These are phyloP conservation scores for Pachyuromys duprasi DNA, from an alignment of 2,797 vertebrate genomes.

Conservation along the genomic window DNA sequence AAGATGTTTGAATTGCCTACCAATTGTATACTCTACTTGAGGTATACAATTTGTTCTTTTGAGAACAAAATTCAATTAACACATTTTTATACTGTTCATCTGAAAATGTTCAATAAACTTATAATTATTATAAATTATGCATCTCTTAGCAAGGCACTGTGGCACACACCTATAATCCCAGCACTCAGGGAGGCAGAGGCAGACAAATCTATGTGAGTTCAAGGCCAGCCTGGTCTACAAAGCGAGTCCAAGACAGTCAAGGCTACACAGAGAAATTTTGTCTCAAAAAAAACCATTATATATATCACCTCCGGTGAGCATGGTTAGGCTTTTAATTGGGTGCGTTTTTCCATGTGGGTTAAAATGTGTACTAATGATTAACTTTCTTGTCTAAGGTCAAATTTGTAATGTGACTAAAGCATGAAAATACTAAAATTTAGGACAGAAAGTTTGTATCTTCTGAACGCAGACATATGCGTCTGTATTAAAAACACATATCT, in stretches of 20 bases:
- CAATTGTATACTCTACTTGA: constrained; percentile 65
- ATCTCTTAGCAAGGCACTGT: background rate
- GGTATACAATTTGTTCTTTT: no score
- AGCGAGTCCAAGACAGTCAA: no score
- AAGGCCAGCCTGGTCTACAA: no score
- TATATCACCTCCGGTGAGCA: no score
- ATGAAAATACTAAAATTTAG: constrained; percentile 58
- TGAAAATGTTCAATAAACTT: constrained; percentile 63
- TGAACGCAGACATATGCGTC: constrained; percentile 62
- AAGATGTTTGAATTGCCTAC: constrained; percentile 39
- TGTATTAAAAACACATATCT: constrained; percentile 63
- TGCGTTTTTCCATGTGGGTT: constrained; percentile 38
- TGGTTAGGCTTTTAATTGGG: constrained; percentile 38
- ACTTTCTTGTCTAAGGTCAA: constrained; percentile 51
- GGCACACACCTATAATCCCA: no score
- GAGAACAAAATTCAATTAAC: constrained; percentile 67
- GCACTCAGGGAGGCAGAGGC: no score
- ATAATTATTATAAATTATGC: constrained; percentile 49
- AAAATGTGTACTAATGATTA: background rate
- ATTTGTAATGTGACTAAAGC: constrained; percentile 55
- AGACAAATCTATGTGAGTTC: no score
- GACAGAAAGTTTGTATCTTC: constrained; percentile 70
- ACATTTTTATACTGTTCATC: constrained; percentile 37
- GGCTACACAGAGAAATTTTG: no score
- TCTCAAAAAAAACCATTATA: no score